Evolutionary conservation across 2,113 vertebrate species (phyloP).

Genomic region (Rhipidura dahli): DNA sequence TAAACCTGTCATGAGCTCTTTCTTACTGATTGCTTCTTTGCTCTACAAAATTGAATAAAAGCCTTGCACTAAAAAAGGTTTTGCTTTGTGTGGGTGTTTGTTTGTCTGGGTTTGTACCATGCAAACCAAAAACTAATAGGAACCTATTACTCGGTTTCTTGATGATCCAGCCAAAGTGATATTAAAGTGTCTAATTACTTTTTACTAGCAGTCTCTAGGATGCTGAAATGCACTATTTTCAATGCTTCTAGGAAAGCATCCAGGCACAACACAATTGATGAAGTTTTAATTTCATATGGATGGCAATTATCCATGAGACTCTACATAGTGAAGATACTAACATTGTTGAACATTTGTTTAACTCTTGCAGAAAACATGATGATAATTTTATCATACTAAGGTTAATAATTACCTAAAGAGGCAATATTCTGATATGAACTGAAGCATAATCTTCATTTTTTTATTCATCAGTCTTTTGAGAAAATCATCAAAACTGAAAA

Average conservation of each 20-base stretch:
- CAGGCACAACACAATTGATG: neutral
- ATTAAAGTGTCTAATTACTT: slow-evolving; percentile 37
- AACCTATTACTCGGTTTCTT: neutral
- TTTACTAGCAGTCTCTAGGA: neutral
- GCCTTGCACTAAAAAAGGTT: neutral
- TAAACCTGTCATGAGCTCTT: neutral
- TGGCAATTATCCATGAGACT: neutral
- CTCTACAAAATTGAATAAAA: neutral
- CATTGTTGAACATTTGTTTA: neutral
- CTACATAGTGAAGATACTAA: neutral
- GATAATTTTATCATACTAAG: neutral
- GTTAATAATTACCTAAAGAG: neutral
- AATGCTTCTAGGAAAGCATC: neutral
- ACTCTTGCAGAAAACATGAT: neutral
- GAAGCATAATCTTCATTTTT: neutral
- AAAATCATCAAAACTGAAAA: neutral
- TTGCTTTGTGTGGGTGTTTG: neutral
- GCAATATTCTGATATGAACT: neutral
- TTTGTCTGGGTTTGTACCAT: neutral
- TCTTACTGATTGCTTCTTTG: neutral
- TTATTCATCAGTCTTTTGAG: neutral
- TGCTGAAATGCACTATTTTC: neutral
- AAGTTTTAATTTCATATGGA: neutral
- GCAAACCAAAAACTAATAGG: neutral
- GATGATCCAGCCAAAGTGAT: neutral